phyloP scores from a whole-genome alignment of 2,888 invertebrate species.

The Scaptomyza caliginosa region DNA sequence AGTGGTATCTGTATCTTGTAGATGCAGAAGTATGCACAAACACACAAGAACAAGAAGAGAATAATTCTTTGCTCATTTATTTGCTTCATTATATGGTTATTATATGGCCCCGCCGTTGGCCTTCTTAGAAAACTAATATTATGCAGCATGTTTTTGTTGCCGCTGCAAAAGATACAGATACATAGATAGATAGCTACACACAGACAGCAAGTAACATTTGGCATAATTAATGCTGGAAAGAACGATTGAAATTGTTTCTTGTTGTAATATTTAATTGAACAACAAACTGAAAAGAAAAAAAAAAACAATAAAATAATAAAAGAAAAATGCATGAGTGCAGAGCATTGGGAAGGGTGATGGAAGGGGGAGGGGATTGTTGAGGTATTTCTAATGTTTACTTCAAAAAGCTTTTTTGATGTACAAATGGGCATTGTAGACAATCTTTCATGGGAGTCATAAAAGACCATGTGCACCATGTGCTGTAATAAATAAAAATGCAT shows the following conservation, averaged over 20 bases:
- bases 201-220: constrained; percentile 60
- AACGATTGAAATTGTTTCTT: constrained; percentile 57
- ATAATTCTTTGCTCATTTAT: constrained; percentile 70
- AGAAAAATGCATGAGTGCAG: constrained; percentile 76
- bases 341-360: constrained; percentile 60
- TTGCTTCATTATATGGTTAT: constrained; percentile 76
- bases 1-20: constrained; percentile 38
- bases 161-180: constrained; percentile 69
- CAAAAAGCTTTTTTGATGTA: constrained; percentile 37
- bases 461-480: constrained; percentile 40
- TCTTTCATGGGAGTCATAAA: constrained; percentile 31
- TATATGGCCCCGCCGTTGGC: constrained; percentile 55
- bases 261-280: constrained; percentile 79
- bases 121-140: constrained; percentile 64
- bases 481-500: constrained; percentile 80
- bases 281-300: too few relatives aligned
- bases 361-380: constrained; percentile 42
- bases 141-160: constrained; percentile 68
- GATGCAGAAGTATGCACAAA: constrained; percentile 35
- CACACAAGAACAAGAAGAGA: constrained; percentile 14
- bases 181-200: constrained; percentile 4
- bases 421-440: background rate
- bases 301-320: constrained; percentile 66
- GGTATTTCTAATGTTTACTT: constrained; percentile 51
- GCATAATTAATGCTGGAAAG: constrained; percentile 72